Evolutionary conservation across 2,888 invertebrate species (phyloP).

Genomic region (Watsonalla cultraria): DNA sequence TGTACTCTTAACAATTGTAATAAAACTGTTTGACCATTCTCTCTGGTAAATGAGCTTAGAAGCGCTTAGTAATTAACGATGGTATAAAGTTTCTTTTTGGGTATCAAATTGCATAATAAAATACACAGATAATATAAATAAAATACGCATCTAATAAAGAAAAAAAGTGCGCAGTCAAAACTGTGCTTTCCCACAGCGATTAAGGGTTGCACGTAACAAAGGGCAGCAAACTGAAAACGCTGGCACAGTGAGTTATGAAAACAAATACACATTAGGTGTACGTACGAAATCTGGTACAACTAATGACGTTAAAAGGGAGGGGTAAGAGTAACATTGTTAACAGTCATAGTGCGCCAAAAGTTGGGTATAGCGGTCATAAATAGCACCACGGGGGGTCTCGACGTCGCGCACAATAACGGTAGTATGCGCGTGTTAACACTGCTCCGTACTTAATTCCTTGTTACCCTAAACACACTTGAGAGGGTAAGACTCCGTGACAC

Average conservation of each 20-base stretch:
- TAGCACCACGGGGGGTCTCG: conserved; percentile 64
- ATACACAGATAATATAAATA: conserved; percentile 47
- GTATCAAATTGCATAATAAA: conserved; percentile 46
- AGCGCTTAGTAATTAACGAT: background rate
- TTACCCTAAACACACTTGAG: conserved; percentile 73
- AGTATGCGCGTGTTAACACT: conserved; percentile 75
- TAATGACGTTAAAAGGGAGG: conserved; percentile 75
- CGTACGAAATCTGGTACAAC: conserved; percentile 71
- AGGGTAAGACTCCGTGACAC: conserved; percentile 70
- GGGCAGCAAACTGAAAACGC: conserved; percentile 49
- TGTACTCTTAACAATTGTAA: conserved; percentile 33
- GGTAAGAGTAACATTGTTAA: conserved; percentile 72
- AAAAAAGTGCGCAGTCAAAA: conserved; percentile 51
- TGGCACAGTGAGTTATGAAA: conserved; percentile 65
- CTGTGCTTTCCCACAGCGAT: conserved; percentile 71
- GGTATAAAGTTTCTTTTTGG: conserved; percentile 18
- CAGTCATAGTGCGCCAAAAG: conserved; percentile 74
- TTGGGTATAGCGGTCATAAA: conserved; percentile 68
- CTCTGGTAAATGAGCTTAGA: conserved; percentile 1
- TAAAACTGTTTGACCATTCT: background rate
- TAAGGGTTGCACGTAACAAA: conserved; percentile 50
- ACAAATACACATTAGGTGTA: conserved; percentile 72
- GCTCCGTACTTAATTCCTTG: conserved; percentile 73
- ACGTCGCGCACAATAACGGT: conserved; percentile 55
- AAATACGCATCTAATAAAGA: conserved; percentile 11